These are phyloP conservation scores for Drosophila aldrichi DNA, from an alignment of 2,888 invertebrate species.

Conservation along the genomic window DNA sequence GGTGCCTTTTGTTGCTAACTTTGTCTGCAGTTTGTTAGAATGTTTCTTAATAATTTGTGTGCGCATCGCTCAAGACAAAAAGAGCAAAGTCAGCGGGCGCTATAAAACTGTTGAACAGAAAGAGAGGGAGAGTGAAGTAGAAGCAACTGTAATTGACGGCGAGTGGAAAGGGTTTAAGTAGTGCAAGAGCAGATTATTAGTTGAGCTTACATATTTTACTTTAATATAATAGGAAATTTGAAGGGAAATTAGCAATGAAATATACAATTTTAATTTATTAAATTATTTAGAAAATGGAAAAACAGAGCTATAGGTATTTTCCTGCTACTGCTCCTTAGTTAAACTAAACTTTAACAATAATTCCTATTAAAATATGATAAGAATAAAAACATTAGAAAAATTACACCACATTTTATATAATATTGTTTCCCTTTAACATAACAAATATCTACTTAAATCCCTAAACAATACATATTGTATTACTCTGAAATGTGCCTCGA, in stretches of 20 bases:
- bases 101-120: conserved; percentile 1
- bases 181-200: neutral
- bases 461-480: neutral
- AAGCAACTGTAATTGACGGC: conserved; percentile 14
- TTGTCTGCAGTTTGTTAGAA: conserved; percentile 77
- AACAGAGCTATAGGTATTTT: no score
- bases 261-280: no score
- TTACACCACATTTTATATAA: no score
- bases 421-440: neutral
- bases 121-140: neutral
- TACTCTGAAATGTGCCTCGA: neutral
- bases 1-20: conserved; percentile 76
- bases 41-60: conserved; percentile 78
- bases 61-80: conserved; percentile 56
- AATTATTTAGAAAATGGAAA: no score
- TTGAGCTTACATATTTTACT: neutral
- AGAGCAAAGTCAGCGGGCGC: neutral
- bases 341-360: neutral
- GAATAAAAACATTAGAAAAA: no score
- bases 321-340: no score
- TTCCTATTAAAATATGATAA: neutral
- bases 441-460: neutral
- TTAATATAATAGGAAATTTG: neutral
- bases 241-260: neutral
- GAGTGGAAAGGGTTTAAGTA: neutral